Percentiles rank a stretch among this genome's conserved stretches.
phyloP scores from a whole-genome alignment of 2,888 invertebrate species.

The Meiosimyza platycephala region DNA sequence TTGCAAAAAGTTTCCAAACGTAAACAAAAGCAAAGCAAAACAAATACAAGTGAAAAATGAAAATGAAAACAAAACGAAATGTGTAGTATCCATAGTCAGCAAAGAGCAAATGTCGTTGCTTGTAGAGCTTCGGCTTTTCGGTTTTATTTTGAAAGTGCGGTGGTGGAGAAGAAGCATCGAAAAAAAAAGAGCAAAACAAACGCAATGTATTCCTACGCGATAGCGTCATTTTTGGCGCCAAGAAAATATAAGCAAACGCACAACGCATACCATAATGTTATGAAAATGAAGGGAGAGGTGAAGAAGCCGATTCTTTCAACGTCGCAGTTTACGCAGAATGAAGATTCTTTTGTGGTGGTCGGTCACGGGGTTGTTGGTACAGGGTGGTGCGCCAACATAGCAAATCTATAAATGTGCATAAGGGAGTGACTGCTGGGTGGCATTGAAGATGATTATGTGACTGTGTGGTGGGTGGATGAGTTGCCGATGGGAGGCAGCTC shows the following conservation, averaged over 20 bases:
- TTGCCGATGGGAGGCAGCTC: neutral
- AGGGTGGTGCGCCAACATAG: neutral
- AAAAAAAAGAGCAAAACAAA: slow-evolving; percentile 3
- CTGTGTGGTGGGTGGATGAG: neutral
- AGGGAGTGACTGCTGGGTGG: neutral
- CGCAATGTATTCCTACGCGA: slow-evolving; percentile 26
- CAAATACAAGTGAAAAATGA: slow-evolving; percentile 4
- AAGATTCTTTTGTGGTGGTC: neutral
- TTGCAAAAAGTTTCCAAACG: slow-evolving; percentile 33
- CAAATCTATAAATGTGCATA: neutral
- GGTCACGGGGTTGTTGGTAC: neutral
- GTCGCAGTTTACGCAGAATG: neutral
- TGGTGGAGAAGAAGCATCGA: neutral
- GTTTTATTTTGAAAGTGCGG: neutral
- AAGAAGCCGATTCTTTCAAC: neutral
- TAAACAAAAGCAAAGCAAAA: slow-evolving; percentile 26
- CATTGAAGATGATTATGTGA: neutral
- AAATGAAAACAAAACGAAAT: slow-evolving; percentile 16
- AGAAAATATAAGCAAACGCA: slow-evolving; percentile 8
- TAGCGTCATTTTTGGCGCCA: slow-evolving; percentile 35
- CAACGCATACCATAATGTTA: neutral
- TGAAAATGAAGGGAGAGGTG: neutral
- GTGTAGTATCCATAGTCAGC: neutral
- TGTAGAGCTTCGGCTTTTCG: neutral
- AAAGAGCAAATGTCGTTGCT: neutral